Evolutionary conservation across 1,140 invertebrate genomes (phyloP).

Genomic region (Bombus confusus): DNA sequence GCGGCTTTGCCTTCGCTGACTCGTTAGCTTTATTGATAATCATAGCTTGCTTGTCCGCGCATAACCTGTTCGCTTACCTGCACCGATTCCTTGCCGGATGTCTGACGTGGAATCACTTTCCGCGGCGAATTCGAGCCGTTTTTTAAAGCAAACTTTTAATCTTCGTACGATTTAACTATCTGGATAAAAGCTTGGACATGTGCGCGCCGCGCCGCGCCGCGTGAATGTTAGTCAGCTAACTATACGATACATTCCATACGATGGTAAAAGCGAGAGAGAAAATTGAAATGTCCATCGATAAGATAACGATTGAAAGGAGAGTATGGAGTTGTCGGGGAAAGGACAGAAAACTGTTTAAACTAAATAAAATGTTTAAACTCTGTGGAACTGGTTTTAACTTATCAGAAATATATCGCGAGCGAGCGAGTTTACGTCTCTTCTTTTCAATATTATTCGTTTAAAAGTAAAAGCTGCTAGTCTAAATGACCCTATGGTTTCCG

Average conservation of each 20-base stretch:
- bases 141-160: background rate
- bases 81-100: background rate
- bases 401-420: background rate
- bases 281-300: background rate
- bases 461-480: background rate
- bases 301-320: background rate
- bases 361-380: background rate
- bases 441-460: background rate
- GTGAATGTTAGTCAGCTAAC: background rate
- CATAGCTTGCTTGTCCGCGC: background rate
- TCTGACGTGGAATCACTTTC: background rate
- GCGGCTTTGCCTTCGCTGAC: background rate
- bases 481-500: background rate
- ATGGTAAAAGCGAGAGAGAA: background rate
- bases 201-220: too few species aligned
- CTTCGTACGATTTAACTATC: conserved; percentile 5
- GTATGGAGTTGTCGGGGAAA: background rate
- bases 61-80: conserved; percentile 12
- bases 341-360: background rate
- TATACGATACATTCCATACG: background rate
- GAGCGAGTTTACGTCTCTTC: background rate
- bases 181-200: background rate
- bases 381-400: background rate
- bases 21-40: conserved; percentile 19
- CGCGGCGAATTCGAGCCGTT: background rate